phyloP scores from a whole-genome alignment of 1,140 invertebrate species.

The Drosophila ohnishii region DNA sequence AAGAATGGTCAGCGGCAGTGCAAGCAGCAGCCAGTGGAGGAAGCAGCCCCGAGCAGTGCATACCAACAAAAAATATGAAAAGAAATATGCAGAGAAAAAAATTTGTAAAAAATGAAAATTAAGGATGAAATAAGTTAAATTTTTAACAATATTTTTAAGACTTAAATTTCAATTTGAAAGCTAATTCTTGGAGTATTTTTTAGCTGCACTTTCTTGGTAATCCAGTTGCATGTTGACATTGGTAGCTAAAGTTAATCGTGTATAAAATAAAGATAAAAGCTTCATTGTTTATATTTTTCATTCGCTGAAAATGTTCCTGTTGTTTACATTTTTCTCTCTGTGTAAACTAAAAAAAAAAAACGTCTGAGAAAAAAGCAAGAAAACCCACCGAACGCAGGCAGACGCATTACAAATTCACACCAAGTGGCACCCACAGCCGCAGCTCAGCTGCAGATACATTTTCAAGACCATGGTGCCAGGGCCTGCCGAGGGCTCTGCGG shows the following conservation, averaged over 20 bases:
- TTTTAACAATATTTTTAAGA: not conserved
- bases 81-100: constrained; percentile 17
- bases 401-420: constrained; percentile 81
- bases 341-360: constrained; percentile 19
- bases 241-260: no score
- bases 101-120: not conserved
- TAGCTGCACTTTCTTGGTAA: no score
- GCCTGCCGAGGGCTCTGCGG: constrained; percentile 9
- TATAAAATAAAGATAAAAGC: no score
- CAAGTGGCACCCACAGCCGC: constrained; percentile 74
- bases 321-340: not conserved
- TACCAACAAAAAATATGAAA: constrained; percentile 30
- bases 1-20: constrained; percentile 66
- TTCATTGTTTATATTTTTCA: no score
- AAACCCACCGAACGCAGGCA: constrained; percentile 34
- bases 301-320: not conserved
- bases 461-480: not conserved
- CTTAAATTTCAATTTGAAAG: not conserved
- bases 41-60: constrained; percentile 40
- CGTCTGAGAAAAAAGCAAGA: constrained; percentile 26
- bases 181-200: no score
- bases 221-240: no score
- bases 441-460: constrained; percentile 17
- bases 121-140: accelerated
- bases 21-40: constrained; percentile 30